These are phyloP conservation scores for Congeria kusceri DNA, from an alignment of 2,888 invertebrate species.

Conservation along the genomic window DNA sequence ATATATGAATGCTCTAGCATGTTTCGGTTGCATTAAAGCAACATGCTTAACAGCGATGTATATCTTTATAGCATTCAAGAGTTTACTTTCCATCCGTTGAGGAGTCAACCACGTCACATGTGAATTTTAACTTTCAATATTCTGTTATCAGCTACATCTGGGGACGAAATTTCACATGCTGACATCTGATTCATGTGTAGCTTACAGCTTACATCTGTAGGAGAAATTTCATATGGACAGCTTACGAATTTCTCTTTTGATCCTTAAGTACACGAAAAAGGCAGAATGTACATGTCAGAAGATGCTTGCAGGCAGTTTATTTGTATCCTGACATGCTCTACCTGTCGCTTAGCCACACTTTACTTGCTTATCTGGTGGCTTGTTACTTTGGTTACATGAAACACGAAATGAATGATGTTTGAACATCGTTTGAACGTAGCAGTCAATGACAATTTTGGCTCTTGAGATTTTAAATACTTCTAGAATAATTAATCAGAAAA, in stretches of 20 bases:
- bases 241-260: slow-evolving; percentile 11
- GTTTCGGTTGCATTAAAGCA: too few relatives aligned
- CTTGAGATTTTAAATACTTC: too few relatives aligned
- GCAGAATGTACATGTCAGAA: slow-evolving; percentile 12
- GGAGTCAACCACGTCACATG: too few relatives aligned
- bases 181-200: not conserved
- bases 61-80: too few relatives aligned
- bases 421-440: too few relatives aligned
- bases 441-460: too few relatives aligned
- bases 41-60: too few relatives aligned
- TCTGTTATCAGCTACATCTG: too few relatives aligned
- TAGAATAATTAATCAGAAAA: not conserved
- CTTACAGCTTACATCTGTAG: not conserved
- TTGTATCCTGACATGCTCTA: slow-evolving; percentile 36
- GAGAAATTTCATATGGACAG: slow-evolving; percentile 3
- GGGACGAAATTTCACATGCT: not conserved
- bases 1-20: slow-evolving; percentile 43
- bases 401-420: too few relatives aligned
- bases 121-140: too few relatives aligned
- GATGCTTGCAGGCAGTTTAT: slow-evolving; percentile 21
- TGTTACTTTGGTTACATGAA: not conserved
- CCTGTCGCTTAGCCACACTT: slow-evolving; percentile 1
- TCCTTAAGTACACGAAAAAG: slow-evolving; percentile 10
- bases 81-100: too few relatives aligned
- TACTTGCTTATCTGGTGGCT: not conserved